Conservation (phyloP, 2,888 invertebrate genomes). For the Torymus auratus region DNA sequence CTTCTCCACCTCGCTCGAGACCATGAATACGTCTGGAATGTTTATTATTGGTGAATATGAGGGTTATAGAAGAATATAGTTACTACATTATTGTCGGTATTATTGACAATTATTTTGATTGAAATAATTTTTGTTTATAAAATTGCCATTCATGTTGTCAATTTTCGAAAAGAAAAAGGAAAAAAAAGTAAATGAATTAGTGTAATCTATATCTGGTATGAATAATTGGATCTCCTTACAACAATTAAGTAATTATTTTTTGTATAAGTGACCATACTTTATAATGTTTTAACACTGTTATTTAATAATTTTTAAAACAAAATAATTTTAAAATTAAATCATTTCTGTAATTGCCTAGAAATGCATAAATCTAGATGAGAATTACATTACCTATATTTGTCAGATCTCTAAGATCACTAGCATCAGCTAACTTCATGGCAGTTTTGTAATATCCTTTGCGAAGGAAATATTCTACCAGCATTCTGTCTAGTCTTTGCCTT, state of each 20-base stretch:
- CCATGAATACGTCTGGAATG: slow-evolving; percentile 87
- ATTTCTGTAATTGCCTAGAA: neutral
- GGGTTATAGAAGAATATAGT: neutral
- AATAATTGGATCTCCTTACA: too few relatives aligned
- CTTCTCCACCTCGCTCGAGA: slow-evolving; percentile 91
- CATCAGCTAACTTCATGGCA: slow-evolving; percentile 90
- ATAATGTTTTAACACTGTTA: too few relatives aligned
- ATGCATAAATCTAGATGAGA: neutral
- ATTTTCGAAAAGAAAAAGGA: too few relatives aligned
- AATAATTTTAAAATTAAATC: neutral
- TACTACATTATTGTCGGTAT: neutral
- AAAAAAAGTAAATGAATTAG: too few relatives aligned
- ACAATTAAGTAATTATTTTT: too few relatives aligned
- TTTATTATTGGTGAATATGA: too few relatives aligned
- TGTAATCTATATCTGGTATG: too few relatives aligned
- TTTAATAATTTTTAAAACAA: too few relatives aligned
- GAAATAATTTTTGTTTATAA: too few relatives aligned
- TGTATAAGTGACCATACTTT: too few relatives aligned
- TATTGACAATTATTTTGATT: too few relatives aligned
- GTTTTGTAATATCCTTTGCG: slow-evolving; percentile 97
- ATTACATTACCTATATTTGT: slow-evolving; percentile 88
- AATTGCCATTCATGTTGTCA: too few relatives aligned
- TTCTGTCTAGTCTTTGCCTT: slow-evolving; percentile 91
- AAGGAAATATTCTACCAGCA: slow-evolving; percentile 97
- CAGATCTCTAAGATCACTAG: slow-evolving; percentile 88